A percentile compares a stretch with the other conserved stretches of the same genome.
phyloP scores from a whole-genome alignment of 2,797 vertebrate genomes.

The Acropternis orthonyx region DNA sequence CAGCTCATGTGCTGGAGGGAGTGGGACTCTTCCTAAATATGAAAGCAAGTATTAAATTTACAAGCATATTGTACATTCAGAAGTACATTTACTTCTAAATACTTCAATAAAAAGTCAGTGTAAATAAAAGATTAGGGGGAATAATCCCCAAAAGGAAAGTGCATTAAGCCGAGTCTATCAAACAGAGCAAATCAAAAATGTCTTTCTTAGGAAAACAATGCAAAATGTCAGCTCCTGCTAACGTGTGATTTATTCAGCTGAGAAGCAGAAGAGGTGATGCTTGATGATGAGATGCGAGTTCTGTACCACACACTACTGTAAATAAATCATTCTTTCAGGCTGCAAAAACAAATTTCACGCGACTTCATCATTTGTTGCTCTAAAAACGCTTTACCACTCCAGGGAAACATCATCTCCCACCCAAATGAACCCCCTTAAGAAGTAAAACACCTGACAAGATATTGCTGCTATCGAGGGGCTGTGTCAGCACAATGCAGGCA shows the following conservation, averaged over 20 bases:
- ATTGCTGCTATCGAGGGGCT: slow-evolving; percentile 51
- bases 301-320: background rate
- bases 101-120: slow-evolving; percentile 37
- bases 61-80: slow-evolving; percentile 16
- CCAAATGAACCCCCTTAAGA: slow-evolving; percentile 22
- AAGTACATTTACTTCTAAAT: slow-evolving; percentile 44
- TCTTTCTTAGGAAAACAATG: slow-evolving; percentile 46
- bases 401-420: slow-evolving; percentile 42
- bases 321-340: slow-evolving; percentile 50
- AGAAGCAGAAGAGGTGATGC: slow-evolving; percentile 43
- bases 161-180: slow-evolving; percentile 39
- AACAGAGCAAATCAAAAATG: slow-evolving; percentile 37
- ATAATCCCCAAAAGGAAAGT: slow-evolving; percentile 49
- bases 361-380: slow-evolving; percentile 51
- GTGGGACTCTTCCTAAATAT: slow-evolving; percentile 70
- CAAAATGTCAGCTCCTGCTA: slow-evolving; percentile 9
- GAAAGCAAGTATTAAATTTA: slow-evolving; percentile 30
- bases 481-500: slow-evolving; percentile 57
- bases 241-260: slow-evolving; percentile 40
- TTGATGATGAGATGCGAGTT: slow-evolving; percentile 25
- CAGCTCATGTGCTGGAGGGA: slow-evolving; percentile 73
- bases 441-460: slow-evolving; percentile 71
- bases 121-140: slow-evolving; percentile 60
- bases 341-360: slow-evolving; percentile 30
- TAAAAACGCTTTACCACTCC: slow-evolving; percentile 68